These are phyloP conservation scores for Orestias chungarensis DNA, from an alignment of 2,797 vertebrate species.

Conservation along the genomic window DNA sequence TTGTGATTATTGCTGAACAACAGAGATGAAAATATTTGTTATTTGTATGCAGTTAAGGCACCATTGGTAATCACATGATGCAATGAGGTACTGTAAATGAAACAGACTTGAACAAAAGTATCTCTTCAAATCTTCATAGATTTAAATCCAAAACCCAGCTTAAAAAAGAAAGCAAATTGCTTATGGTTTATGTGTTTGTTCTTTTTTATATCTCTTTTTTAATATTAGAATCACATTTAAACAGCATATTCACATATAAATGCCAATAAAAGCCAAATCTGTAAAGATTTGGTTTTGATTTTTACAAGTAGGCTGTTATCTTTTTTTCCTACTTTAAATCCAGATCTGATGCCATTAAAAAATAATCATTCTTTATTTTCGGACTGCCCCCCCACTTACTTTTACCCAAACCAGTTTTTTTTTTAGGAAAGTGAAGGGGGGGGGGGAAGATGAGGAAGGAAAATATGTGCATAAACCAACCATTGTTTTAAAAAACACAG, in stretches of 20 bases:
- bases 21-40: background rate
- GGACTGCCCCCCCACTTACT: background rate
- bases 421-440: conserved; percentile 19
- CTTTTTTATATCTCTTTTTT: too few species aligned
- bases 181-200: background rate
- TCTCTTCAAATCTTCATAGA: too few species aligned
- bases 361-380: conserved; percentile 5
- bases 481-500: conserved; percentile 44
- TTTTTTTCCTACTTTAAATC: conserved; percentile 3
- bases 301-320: conserved; percentile 2
- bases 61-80: background rate
- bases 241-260: background rate
- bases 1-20: background rate
- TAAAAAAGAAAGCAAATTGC: too few species aligned
- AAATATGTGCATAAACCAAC: conserved; percentile 35
- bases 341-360: conserved; percentile 3
- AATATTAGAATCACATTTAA: too few species aligned
- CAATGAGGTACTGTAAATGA: background rate
- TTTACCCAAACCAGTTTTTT: conserved; percentile 17
- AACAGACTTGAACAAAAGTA: background rate
- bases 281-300: background rate
- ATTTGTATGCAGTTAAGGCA: background rate
- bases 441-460: conserved; percentile 29
- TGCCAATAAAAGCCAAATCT: background rate
- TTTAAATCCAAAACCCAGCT: too few species aligned